Evolutionary conservation across 2,888 invertebrate species (phyloP), one percentile per base, ranked within the genome.

Genomic region (Cerastoderma edule): DNA sequence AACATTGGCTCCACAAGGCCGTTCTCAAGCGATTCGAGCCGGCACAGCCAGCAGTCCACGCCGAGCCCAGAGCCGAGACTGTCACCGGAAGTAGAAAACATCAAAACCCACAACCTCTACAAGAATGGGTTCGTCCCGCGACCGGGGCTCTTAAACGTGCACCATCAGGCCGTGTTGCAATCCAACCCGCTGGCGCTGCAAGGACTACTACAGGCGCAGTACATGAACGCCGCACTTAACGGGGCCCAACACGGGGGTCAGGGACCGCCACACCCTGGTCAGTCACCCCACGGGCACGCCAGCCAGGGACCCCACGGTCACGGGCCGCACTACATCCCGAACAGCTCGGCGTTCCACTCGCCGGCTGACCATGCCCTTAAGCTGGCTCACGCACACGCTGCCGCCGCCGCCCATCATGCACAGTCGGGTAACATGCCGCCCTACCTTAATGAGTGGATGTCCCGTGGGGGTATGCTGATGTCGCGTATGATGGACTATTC

Each of bases 391-490:
- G 82, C 85, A 10, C 89, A 87, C 50, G 82, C 80, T 1, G 82
- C 73, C n/a, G n/a, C n/a, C n/a, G n/a, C n/a, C n/a, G 84, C 84
- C 1, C 84, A 80, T 57, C 89, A 83, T 32, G 77, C 78, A 2
- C 80, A 81, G 54, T 57, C 80, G 24, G 80, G 81, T 24, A 63
- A 72, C 75, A 85, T 83, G 73, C 88, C 83, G 63, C 84, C 85
- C 2, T 85, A 85, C 60, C 64, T 85, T 27, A 94, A 97, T 81
- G 98, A 98, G 93, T 97, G 97, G 96, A 94, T 98, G 80, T 97
- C 98, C 5, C 95, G 97, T 56, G 96, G 97, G 3, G 97, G 97
- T 30, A 97, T 98, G 96, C 95, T 97, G 85, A 97, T 97, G 91
- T 97, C 97, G 53, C 94, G 97, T 91, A 86, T 91, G 86, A 87